Conservation (phyloP, 1,140 invertebrate species). For the Lordiphosa clarofinis region DNA sequence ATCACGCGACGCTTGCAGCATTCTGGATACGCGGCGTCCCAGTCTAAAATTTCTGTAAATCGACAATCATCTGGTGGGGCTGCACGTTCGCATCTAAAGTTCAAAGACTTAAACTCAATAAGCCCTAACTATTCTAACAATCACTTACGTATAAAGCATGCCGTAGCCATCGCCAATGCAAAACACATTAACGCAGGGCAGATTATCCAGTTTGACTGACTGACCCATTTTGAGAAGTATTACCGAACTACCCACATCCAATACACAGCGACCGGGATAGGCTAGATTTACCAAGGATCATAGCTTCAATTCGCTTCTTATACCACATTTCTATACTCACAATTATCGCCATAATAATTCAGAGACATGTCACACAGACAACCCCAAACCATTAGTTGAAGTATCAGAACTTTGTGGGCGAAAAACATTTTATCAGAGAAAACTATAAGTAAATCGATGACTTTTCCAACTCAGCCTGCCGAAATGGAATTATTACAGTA, state of each 20-base stretch:
- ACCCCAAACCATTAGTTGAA: background rate
- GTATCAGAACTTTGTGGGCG: background rate
- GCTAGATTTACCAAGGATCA: background rate
- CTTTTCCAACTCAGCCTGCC: constrained; percentile 1
- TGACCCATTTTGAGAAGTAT: constrained; percentile 24
- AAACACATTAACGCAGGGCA: constrained; percentile 30
- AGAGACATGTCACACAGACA: constrained; percentile 5
- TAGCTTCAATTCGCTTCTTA: background rate
- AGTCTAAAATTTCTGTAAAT: constrained; percentile 16
- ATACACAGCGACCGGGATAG: constrained; percentile 40
- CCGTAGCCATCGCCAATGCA: constrained; percentile 49
- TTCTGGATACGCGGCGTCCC: constrained; percentile 19
- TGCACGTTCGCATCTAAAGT: constrained; percentile 28
- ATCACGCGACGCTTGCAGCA: constrained; percentile 39
- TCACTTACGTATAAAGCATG: constrained; percentile 36
- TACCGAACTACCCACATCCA: constrained; percentile 29
- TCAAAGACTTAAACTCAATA: background rate
- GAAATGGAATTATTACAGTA: constrained; percentile 12
- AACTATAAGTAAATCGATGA: background rate
- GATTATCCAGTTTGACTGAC: constrained; percentile 2
- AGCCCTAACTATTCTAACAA: background rate
- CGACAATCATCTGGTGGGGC: constrained; percentile 20
- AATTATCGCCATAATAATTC: constrained; percentile 21
- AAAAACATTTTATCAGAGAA: background rate
- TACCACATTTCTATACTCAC: constrained; percentile 12